Evolutionary conservation across 1,140 invertebrate species (phyloP).

Genomic region (Vanessa atalanta): DNA sequence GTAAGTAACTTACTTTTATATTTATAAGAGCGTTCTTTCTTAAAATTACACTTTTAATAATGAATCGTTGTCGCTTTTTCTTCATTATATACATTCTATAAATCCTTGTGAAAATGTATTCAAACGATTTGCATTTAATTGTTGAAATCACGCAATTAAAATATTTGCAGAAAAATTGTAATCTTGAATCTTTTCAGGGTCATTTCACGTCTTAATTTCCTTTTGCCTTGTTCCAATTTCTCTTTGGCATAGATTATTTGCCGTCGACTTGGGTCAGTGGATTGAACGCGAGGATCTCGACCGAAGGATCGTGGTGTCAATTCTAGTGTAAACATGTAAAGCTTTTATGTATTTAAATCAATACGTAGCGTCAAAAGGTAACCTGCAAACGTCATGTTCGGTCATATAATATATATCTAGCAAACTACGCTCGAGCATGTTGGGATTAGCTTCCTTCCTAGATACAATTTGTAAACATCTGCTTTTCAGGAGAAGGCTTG

Average conservation of each 20-base stretch:
- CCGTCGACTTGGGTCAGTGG: not conserved
- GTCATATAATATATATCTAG: no score
- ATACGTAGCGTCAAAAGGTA: no score
- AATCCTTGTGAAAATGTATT: conserved; percentile 25
- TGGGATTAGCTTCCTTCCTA: no score
- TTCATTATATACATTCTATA: conserved; percentile 21
- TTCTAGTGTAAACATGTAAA: no score
- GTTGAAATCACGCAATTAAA: conserved; percentile 21
- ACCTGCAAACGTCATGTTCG: no score
- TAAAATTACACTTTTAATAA: not conserved
- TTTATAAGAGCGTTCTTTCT: not conserved
- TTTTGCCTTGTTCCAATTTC: conserved; percentile 1
- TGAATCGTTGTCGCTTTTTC: conserved; percentile 2
- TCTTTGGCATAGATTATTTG: not conserved
- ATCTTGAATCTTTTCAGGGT: not conserved
- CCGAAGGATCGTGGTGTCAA: no score
- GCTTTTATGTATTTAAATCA: no score
- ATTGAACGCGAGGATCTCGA: no score
- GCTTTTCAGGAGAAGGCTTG: no score
- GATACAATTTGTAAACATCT: no score
- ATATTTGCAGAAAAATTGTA: conserved; percentile 1
- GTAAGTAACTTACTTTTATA: conserved; percentile 12
- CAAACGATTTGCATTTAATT: conserved; percentile 25
- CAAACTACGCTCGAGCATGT: no score
- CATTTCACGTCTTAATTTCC: not conserved